Base-by-base conservation (phyloP, 2,888 invertebrate genomes). In the Apodemia duryi region DNA sequence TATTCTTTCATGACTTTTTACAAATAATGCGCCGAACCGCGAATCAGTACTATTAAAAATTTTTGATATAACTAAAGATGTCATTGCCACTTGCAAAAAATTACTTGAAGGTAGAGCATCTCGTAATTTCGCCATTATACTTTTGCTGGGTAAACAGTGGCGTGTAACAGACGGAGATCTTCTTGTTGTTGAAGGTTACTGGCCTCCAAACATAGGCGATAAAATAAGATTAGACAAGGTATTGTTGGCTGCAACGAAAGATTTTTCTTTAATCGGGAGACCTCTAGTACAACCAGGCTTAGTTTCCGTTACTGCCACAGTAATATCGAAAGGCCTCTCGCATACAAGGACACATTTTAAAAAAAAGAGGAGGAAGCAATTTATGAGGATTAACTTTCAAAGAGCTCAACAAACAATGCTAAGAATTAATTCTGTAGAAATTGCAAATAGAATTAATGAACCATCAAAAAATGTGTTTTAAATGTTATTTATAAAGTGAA, bases 141-240 rank as follows among this genome's bases (percentile, higher is more conserved):
- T 97, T 74, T 74, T 98, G 28, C 92, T 95, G 68, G 97, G 97
- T 11, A 96, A 95, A 83, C 98, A 98, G 77, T 96, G 95, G 85
- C 95, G 97, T 85, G 93, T 98, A 0, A 97, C 97, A 0, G 93
- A 95, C 67, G 97, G 96, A n/a, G 98, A 98, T 85, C 88, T 98
- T 3, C 93, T 98, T 41, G 92, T 97, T 0, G 89, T 98, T 0
- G 95, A 96, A 84, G 97, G 97, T 0, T 94, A 95, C 77, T 97
- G 97, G 97, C 95, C 96, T 43, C 97, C 97, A 2, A 94, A 94
- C 64, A 93, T 94, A 65, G 97, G 97, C 0, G 97, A 98, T 77
- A 87, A 94, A 84, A 93, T 98, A 64, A 94, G 93, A 69, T 84
- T 98, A 62, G 97, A 98, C 75, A 98, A 98, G 91, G 96, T 98